A percentile compares a stretch with the other conserved stretches of the same genome.
These are phyloP conservation scores for Turnix velox DNA, from an alignment of 2,113 vertebrate genomes.

Conservation along the genomic window DNA sequence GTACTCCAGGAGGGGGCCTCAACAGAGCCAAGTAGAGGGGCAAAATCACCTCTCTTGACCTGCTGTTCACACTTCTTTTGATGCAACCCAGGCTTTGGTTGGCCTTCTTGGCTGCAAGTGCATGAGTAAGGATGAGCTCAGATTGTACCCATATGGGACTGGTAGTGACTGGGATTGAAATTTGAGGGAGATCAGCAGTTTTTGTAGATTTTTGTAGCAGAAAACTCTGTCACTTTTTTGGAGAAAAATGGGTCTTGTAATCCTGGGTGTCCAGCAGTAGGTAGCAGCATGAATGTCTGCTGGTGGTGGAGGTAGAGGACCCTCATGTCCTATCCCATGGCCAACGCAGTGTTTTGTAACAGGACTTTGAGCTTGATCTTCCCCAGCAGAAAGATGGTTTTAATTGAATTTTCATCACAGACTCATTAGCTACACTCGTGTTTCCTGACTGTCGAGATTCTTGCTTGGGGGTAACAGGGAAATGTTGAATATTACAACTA, in stretches of 20 bases:
- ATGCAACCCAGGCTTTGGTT: no score
- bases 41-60: no score
- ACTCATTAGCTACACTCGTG: accelerated
- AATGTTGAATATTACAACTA: neutral
- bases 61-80: no score
- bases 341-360: accelerated
- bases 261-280: accelerated
- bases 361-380: neutral
- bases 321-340: accelerated
- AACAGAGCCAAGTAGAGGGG: no score
- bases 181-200: neutral
- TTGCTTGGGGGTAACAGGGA: neutral
- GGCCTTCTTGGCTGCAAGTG: no score
- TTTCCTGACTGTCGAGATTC: neutral
- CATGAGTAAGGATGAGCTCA: neutral
- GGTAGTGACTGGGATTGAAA: neutral
- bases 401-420: accelerated
- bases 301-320: neutral
- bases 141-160: accelerated
- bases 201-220: neutral
- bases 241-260: neutral
- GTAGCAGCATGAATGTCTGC: neutral
- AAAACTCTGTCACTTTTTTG: neutral
- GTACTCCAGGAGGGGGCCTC: no score
- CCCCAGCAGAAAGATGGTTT: accelerated